Percentiles rank a stretch among this genome's conserved stretches.
These are phyloP conservation scores for Miichthys miiuy DNA, from an alignment of 2,797 vertebrate species.

Conservation along the genomic window DNA sequence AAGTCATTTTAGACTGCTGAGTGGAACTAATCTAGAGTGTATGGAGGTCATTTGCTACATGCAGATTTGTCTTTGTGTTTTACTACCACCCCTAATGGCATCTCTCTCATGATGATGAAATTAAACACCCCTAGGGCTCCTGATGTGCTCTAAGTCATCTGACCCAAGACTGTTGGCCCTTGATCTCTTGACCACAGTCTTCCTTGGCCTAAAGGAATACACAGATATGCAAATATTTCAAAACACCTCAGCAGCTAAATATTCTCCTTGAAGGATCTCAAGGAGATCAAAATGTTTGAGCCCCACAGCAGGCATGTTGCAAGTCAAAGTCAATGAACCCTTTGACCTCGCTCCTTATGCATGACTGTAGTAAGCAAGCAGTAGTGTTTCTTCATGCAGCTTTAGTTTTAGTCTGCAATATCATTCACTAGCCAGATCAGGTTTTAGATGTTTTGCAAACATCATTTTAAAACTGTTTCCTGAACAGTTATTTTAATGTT, in stretches of 20 bases:
- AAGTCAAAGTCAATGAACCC: neutral
- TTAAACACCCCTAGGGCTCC: conserved; percentile 26
- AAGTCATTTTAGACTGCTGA: conserved; percentile 4
- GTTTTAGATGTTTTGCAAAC: neutral
- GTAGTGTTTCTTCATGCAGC: neutral
- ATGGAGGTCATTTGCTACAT: neutral
- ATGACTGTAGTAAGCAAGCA: neutral
- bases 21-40: neutral
- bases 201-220: conserved; percentile 20
- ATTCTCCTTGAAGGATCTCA: neutral
- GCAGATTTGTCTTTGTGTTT: conserved; percentile 2
- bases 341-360: neutral
- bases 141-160: conserved; percentile 43
- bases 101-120: conserved; percentile 31
- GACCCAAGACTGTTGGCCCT: conserved; percentile 44
- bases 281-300: conserved; percentile 11
- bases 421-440: neutral
- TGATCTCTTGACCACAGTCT: conserved; percentile 51
- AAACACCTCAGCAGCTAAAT: neutral
- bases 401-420: neutral
- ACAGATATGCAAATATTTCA: conserved; percentile 32
- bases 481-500: neutral
- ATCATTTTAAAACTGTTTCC: neutral
- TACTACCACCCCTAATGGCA: neutral
- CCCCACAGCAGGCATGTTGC: neutral